A percentile compares a stretch with the other conserved stretches of the same genome.
Conservation (phyloP, 2,113 vertebrate genomes). For the Heliornis fulica region DNA sequence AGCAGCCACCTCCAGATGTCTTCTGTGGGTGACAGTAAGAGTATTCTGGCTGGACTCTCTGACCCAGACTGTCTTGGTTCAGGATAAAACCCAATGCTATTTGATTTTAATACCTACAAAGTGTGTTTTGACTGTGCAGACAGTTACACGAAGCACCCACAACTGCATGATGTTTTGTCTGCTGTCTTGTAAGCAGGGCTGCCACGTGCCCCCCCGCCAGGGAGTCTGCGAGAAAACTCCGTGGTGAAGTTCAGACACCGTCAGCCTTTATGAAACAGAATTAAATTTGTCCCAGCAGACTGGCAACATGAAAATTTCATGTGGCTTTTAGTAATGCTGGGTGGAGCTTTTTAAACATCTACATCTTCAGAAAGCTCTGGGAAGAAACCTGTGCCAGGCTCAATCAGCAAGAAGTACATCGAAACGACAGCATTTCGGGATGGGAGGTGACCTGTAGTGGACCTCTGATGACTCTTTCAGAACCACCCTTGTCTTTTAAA, state of each 20-base stretch:
- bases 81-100: background rate
- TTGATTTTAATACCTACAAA: background rate
- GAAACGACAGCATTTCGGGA: background rate
- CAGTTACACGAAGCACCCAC: background rate
- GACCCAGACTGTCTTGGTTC: background rate
- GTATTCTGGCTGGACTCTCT: background rate
- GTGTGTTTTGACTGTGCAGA: background rate
- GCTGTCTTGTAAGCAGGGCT: background rate
- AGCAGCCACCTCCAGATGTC: background rate
- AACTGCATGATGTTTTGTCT: background rate
- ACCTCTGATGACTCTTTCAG: background rate
- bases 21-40: background rate
- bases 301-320: conserved; percentile 10
- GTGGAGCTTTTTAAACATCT: background rate
- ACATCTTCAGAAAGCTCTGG: background rate
- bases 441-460: background rate
- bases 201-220: background rate
- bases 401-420: rapidly evolving
- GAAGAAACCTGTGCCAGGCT: background rate
- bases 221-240: background rate
- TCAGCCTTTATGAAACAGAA: conserved; percentile 13
- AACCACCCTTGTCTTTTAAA: background rate
- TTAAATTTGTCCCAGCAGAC: background rate
- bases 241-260: background rate
- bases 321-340: background rate